Conservation (phyloP, 2,888 invertebrate species). For the Clistopyga incitator region DNA sequence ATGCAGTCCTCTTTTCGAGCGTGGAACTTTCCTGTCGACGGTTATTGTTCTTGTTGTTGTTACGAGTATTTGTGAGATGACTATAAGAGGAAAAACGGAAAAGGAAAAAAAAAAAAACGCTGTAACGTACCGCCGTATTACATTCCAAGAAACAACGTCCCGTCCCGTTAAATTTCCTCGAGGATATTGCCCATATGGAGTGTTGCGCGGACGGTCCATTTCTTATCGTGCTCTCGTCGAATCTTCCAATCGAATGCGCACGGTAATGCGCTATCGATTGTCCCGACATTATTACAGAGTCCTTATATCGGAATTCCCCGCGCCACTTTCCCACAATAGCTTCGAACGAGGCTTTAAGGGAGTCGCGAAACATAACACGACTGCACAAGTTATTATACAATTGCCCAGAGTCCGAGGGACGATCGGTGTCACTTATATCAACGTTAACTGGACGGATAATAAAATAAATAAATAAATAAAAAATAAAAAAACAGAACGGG, state of each 20-base stretch:
- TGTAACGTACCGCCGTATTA: conserved; percentile 48
- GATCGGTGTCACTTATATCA: conserved; percentile 19
- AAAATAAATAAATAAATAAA: too few species aligned
- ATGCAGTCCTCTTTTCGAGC: conserved; percentile 24
- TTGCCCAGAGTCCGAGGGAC: conserved; percentile 33
- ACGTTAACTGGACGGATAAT: conserved; percentile 6
- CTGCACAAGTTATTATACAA: conserved; percentile 40
- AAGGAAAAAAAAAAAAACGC: conserved; percentile 33
- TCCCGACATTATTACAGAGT: not conserved
- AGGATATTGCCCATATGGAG: conserved; percentile 2
- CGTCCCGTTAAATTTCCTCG: conserved; percentile 22
- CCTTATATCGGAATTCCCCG: conserved; percentile 24
- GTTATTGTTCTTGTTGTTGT: conserved; percentile 51
- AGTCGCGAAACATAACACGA: conserved; percentile 19
- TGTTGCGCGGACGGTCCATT: not conserved
- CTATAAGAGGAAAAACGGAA: conserved; percentile 32
- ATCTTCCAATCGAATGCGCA: conserved; percentile 36
- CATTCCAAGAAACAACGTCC: conserved; percentile 52
- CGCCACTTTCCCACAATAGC: not conserved
- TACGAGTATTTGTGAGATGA: conserved; percentile 48
- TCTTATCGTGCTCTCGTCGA: not conserved
- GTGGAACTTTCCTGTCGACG: conserved; percentile 5
- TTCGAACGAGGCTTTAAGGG: conserved; percentile 12
- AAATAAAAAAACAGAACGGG: conserved; percentile 8
- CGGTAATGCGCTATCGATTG: conserved; percentile 25